Evolutionary conservation across 2,888 invertebrate species (phyloP), one percentile per base, ranked within the genome.

Genomic region (Dasysyrphus tricinctus): DNA sequence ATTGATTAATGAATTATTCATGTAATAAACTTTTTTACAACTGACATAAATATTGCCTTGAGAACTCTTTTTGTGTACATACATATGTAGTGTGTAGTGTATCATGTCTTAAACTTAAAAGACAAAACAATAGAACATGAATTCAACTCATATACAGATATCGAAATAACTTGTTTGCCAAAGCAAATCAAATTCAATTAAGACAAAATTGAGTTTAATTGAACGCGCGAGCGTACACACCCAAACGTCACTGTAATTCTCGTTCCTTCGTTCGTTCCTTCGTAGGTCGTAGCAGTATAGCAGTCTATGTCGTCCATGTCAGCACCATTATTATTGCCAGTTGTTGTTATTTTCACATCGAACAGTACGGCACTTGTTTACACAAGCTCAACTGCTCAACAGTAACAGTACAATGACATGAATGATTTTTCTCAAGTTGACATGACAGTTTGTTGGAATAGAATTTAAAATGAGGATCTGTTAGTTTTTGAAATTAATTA

Each of bases 131-230:
- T 67, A 78, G 74, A 86, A 86, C 69, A 81, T 44, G 77, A 59
- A 63, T 75, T 34, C 4, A 75, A 57, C 57, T 57, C 56, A 51
- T 61, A 65, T 72, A 59, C 39, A 80, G 65, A 59, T 74, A 76
- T 73, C 76, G 67, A 72, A 65, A 78, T 44, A 77, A 84, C 65
- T 84, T 75, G 59, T 34, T 61, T 37, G 72, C 61, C 16, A 69
- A 32, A 77, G 59, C 78, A 79, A 86, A 82, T 86, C 86, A 82
- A 86, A 79, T 82, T 86, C 86, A 86, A 86, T 86, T 86, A 86
- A 86, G 78, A 79, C 72, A 75, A 75, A 82, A 86, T 82, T 82
- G 78, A 75, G 57, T 82, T 82, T 86, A 86, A 86, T 82, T 86
- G 79, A 74, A 75, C 63, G 82, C 78, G 78, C 75, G 75, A 82